Evolutionary conservation across 2,113 vertebrate species (phyloP).

Genomic region (Megaleporinus macrocephalus): DNA sequence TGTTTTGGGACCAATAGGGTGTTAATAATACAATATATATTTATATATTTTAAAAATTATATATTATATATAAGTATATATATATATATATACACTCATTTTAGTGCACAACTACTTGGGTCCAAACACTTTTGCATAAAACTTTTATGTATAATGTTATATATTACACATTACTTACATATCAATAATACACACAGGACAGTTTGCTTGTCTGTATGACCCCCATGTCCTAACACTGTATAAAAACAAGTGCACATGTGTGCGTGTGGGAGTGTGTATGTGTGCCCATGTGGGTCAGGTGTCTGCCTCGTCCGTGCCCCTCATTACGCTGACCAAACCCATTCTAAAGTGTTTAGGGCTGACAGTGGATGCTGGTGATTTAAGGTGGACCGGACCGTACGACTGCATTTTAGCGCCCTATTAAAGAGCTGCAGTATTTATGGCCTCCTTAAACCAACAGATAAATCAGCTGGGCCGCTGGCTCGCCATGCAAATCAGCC

Average conservation of each 20-base stretch:
- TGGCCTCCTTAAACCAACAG: conserved; percentile 69
- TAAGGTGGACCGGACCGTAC: conserved; percentile 59
- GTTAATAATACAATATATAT: too few relatives aligned
- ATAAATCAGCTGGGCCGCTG: conserved; percentile 63
- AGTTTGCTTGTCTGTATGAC: too few relatives aligned
- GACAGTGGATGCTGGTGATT: conserved; percentile 60
- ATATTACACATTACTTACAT: too few relatives aligned
- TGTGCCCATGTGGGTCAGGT: conserved; percentile 22
- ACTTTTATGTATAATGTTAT: too few relatives aligned
- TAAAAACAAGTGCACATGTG: neutral
- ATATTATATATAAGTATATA: too few relatives aligned
- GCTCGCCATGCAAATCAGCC: conserved; percentile 66
- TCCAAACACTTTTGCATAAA: too few relatives aligned
- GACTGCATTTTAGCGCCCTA: conserved; percentile 69
- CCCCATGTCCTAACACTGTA: conserved; percentile 15
- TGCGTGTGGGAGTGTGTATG: neutral
- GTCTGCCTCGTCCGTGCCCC: conserved; percentile 42
- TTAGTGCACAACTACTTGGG: too few relatives aligned
- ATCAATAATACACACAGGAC: too few relatives aligned
- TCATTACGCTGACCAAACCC: conserved; percentile 56
- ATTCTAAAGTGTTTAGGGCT: conserved; percentile 56
- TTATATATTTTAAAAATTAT: too few relatives aligned
- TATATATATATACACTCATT: too few relatives aligned
- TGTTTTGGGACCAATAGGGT: too few relatives aligned
- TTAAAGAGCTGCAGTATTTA: conserved; percentile 67